Percentiles rank a stretch among this genome's conserved stretches.
Evolutionary conservation across 2,113 vertebrate species (phyloP).

Genomic region (Sisor rabdophorus): DNA sequence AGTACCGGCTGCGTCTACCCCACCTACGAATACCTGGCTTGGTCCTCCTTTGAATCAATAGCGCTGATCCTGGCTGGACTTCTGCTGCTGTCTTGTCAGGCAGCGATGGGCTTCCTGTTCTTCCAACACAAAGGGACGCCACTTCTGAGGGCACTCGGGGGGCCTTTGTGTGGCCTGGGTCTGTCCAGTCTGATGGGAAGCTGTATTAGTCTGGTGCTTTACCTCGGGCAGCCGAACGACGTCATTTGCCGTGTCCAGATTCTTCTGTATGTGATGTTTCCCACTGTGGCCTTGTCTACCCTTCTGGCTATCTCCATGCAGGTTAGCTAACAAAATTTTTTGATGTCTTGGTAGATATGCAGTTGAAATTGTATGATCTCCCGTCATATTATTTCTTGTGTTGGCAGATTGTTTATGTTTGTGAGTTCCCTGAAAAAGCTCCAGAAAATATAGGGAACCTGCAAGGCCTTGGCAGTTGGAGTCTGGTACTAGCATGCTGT

Average conservation of each 20-base stretch:
- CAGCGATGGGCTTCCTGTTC: constrained; percentile 60
- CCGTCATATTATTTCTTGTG: constrained; percentile 38
- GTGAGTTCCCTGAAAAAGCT: constrained; percentile 67
- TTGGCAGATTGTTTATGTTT: constrained; percentile 68
- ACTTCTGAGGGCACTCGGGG: constrained; percentile 68
- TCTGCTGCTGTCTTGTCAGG: constrained; percentile 53
- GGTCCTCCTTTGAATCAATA: constrained; percentile 59
- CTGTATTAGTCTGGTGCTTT: constrained; percentile 69
- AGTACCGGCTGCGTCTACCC: constrained; percentile 70
- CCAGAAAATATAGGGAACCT: constrained; percentile 56
- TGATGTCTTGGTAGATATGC: neutral
- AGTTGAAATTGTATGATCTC: neutral
- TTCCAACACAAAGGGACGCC: constrained; percentile 59
- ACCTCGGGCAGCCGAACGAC: constrained; percentile 67
- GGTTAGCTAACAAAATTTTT: constrained; percentile 50
- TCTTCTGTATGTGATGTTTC: constrained; percentile 65
- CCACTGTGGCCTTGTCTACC: constrained; percentile 72
- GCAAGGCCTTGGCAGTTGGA: constrained; percentile 59
- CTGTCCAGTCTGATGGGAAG: constrained; percentile 65
- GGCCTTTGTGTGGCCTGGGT: constrained; percentile 59
- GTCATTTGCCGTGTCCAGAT: constrained; percentile 68
- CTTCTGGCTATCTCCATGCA: constrained; percentile 72
- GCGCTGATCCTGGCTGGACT: constrained; percentile 51
- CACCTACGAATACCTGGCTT: constrained; percentile 63
- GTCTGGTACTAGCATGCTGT: constrained; percentile 64